Conservation (phyloP, 2,888 invertebrate species). For the Bhutanitis thaidina region DNA sequence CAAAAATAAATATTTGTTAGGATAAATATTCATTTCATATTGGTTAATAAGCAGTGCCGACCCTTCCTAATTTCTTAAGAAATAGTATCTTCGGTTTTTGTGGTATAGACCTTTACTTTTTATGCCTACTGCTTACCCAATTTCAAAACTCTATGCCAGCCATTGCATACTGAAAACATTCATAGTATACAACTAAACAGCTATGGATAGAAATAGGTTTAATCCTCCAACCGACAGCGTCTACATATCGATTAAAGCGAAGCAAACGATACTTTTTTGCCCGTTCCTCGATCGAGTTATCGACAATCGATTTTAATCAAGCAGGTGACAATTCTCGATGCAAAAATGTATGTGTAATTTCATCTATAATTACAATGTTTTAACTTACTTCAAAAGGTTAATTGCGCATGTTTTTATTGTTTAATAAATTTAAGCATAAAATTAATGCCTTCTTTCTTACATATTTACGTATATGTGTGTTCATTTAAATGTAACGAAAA, state of each 20-base stretch:
- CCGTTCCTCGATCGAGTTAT: conserved; percentile 4
- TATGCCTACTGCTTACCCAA: no score
- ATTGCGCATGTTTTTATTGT: neutral
- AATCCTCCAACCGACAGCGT: neutral
- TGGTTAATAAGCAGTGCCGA: no score
- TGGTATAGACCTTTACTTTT: no score
- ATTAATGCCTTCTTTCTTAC: neutral
- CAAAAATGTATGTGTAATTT: neutral
- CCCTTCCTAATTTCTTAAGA: no score
- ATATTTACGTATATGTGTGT: no score
- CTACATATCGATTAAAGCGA: conserved; percentile 6
- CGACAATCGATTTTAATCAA: conserved; percentile 11
- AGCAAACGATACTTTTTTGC: conserved; percentile 5
- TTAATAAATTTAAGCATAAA: neutral
- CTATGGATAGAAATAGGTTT: neutral
- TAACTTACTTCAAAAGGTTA: neutral
- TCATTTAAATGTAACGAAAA: no score
- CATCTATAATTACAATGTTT: neutral
- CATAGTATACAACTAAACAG: neutral
- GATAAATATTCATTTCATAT: no score
- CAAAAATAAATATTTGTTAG: no score
- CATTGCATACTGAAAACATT: no score
- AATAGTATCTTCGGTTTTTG: no score
- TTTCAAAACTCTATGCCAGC: no score
- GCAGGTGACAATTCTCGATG: conserved; percentile 7